A percentile compares a stretch with the other conserved stretches of the same genome.
phyloP scores from a whole-genome alignment of 2,888 invertebrate species.

The Pogonocherus hispidulus region DNA sequence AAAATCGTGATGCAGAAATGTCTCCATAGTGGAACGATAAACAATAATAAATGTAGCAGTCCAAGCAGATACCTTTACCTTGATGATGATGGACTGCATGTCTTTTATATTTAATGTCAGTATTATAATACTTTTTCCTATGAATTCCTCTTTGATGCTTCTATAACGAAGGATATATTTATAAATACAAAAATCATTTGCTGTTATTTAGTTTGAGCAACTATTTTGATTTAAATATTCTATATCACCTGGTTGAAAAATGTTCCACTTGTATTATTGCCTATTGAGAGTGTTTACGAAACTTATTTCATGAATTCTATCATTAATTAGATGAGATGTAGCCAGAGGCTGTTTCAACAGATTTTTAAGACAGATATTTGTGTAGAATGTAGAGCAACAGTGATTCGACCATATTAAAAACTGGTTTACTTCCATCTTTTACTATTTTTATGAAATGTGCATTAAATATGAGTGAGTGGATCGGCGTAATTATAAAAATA shows the following conservation, averaged over 20 bases:
- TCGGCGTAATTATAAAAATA: neutral
- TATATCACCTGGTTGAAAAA: no score
- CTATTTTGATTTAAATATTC: no score
- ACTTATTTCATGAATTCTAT: neutral
- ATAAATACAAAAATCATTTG: no score
- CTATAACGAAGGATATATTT: no score
- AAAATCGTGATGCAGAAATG: neutral
- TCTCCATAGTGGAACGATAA: neutral
- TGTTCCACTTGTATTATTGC: no score
- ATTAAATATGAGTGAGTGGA: conserved; percentile 6
- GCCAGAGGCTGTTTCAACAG: conserved; percentile 2
- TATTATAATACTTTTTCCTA: neutral
- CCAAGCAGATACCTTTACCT: neutral
- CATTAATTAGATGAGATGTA: conserved; percentile 14
- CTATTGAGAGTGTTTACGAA: neutral
- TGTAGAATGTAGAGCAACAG: conserved; percentile 20
- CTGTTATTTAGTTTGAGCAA: no score
- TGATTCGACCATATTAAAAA: conserved; percentile 13
- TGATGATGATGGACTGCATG: neutral
- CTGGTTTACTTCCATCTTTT: conserved; percentile 21
- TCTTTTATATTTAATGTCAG: no score
- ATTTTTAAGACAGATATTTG: conserved; percentile 11
- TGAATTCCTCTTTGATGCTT: neutral
- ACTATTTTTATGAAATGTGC: conserved; percentile 16
- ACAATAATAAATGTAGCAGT: neutral